Conservation (phyloP, 2,888 invertebrate species). For the Andrena praecox region DNA sequence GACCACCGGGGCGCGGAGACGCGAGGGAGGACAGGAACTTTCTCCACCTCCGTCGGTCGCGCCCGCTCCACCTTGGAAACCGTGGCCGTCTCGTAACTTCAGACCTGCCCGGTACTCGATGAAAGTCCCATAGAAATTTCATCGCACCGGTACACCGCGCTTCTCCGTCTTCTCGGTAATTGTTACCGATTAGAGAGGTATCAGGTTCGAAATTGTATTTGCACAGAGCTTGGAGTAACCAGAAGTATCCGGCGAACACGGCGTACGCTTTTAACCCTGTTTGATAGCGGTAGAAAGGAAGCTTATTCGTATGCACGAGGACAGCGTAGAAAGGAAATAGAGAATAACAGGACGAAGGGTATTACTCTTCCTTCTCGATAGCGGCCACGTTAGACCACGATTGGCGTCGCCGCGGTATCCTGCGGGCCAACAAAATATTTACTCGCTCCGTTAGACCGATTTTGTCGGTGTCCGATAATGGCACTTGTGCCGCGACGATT, state of each 20-base stretch:
- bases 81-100: constrained; percentile 32
- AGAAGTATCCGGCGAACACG: background rate
- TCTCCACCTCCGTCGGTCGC: constrained; percentile 70
- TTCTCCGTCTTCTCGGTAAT: too few relatives aligned
- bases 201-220: too few relatives aligned
- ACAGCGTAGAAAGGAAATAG: background rate
- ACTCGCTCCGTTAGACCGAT: background rate
- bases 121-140: background rate
- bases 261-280: background rate
- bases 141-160: too few relatives aligned
- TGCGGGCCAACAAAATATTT: constrained; percentile 17
- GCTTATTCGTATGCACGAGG: background rate
- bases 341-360: constrained; percentile 33
- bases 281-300: constrained; percentile 6
- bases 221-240: background rate
- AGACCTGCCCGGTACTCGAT: background rate
- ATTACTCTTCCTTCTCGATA: constrained; percentile 2
- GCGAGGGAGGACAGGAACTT: constrained; percentile 71
- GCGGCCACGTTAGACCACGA: constrained; percentile 1
- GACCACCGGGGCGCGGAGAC: constrained; percentile 27
- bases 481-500: background rate
- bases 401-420: constrained; percentile 20
- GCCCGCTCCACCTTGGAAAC: constrained; percentile 69
- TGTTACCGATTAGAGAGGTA: too few relatives aligned
- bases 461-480: background rate